Percentiles rank a stretch among this genome's conserved stretches.
Conservation (phyloP, 2,113 vertebrate species). For the Vireo altiloquus region DNA sequence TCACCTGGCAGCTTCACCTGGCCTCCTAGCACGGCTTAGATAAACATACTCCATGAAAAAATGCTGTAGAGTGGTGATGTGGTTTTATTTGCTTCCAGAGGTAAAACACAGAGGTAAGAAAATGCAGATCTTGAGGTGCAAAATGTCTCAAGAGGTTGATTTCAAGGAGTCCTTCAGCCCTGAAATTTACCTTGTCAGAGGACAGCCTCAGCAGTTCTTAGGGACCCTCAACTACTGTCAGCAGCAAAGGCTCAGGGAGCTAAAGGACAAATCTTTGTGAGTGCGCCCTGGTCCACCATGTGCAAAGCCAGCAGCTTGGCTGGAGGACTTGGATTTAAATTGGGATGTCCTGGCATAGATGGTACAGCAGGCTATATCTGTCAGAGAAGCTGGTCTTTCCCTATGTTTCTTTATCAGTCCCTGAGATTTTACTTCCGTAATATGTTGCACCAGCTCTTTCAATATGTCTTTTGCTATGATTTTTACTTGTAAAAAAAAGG, state of each 20-base stretch:
- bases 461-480: background rate
- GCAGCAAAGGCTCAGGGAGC: background rate
- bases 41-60: background rate
- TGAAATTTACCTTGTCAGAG: background rate
- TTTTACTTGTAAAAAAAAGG: background rate
- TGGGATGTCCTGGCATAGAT: background rate
- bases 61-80: fast-evolving
- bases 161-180: background rate
- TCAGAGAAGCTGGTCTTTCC: background rate
- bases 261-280: background rate
- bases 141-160: background rate
- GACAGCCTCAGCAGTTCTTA: background rate
- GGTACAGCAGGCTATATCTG: background rate
- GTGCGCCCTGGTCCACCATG: fast-evolving
- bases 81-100: background rate
- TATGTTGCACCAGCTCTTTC: background rate
- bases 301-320: background rate
- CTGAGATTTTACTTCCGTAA: background rate
- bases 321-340: background rate
- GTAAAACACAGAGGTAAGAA: background rate
- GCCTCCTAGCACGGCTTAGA: background rate
- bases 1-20: no score
- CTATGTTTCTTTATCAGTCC: background rate
- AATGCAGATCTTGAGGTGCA: background rate
- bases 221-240: background rate